Evolutionary conservation across 2,888 invertebrate species (phyloP).

Genomic region (Nematopogon swammerdamellus): DNA sequence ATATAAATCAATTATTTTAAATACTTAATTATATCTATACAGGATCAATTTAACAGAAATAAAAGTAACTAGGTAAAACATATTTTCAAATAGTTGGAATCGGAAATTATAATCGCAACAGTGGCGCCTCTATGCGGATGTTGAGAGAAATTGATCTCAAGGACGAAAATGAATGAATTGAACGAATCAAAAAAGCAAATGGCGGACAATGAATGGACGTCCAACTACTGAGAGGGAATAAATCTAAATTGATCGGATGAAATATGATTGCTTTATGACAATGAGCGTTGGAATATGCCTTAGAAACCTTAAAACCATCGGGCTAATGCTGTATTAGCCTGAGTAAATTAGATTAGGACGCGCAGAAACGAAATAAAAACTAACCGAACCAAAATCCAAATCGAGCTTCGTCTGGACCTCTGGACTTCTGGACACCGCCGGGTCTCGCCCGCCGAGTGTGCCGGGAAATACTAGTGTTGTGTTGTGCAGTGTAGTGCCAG

Average conservation of each 20-base stretch:
- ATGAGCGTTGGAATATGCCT: constrained; percentile 57
- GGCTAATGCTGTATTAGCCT: constrained; percentile 4
- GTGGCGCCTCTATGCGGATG: too few relatives aligned
- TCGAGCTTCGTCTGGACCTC: not conserved
- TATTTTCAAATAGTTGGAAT: too few relatives aligned
- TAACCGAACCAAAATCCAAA: not conserved
- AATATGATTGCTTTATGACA: constrained; percentile 57
- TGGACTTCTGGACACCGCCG: too few relatives aligned
- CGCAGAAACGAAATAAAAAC: not conserved
- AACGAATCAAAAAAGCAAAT: constrained; percentile 42
- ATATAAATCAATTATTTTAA: too few relatives aligned
- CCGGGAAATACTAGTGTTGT: not conserved
- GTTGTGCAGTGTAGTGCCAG: not conserved
- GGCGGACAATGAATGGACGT: constrained; percentile 50
- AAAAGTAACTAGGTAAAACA: too few relatives aligned
- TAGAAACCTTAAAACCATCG: constrained; percentile 4
- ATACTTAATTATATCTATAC: too few relatives aligned
- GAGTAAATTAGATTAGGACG: constrained; percentile 3
- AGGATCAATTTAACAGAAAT: too few relatives aligned
- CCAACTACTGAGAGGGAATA: constrained; percentile 35
- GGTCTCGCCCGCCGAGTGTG: too few relatives aligned
- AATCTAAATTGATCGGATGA: constrained; percentile 60
- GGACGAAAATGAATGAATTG: not conserved
- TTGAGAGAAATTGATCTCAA: not conserved
- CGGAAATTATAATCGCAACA: too few relatives aligned